phyloP scores from a whole-genome alignment of 2,113 vertebrate species.

The Burhinus bistriatus region DNA sequence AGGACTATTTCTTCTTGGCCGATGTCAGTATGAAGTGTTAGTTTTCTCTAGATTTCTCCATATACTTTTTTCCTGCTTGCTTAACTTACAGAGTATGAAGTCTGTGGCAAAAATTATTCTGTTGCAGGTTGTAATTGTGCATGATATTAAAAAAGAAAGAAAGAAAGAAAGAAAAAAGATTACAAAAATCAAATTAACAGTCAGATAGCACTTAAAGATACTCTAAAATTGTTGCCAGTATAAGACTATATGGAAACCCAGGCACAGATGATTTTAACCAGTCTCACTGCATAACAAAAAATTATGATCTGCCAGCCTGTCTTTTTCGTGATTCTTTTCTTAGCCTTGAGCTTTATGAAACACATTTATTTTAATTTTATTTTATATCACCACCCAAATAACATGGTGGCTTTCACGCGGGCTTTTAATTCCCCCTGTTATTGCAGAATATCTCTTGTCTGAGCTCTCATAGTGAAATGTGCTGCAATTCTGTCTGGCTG shows the following conservation, averaged over 20 bases:
- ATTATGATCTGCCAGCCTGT: neutral
- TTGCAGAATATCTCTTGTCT: neutral
- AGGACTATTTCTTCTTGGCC: neutral
- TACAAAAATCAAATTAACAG: neutral
- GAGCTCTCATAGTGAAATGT: neutral
- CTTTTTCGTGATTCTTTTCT: neutral
- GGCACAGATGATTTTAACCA: neutral
- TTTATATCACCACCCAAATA: neutral
- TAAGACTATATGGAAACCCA: neutral
- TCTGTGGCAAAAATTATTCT: neutral
- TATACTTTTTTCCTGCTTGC: neutral
- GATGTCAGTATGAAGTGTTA: neutral
- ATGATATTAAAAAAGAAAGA: neutral
- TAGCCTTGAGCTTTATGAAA: neutral
- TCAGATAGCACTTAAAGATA: neutral
- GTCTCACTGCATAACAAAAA: neutral
- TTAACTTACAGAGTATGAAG: neutral
- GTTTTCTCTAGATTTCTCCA: neutral
- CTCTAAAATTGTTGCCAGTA: neutral
- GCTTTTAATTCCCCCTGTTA: neutral
- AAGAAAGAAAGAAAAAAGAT: neutral
- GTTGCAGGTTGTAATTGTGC: neutral
- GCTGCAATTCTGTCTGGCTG: neutral
- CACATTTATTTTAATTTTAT: neutral
- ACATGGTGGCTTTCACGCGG: neutral